Evolutionary conservation across 2,888 invertebrate species (phyloP).

Genomic region (Aspidapion aeneum): DNA sequence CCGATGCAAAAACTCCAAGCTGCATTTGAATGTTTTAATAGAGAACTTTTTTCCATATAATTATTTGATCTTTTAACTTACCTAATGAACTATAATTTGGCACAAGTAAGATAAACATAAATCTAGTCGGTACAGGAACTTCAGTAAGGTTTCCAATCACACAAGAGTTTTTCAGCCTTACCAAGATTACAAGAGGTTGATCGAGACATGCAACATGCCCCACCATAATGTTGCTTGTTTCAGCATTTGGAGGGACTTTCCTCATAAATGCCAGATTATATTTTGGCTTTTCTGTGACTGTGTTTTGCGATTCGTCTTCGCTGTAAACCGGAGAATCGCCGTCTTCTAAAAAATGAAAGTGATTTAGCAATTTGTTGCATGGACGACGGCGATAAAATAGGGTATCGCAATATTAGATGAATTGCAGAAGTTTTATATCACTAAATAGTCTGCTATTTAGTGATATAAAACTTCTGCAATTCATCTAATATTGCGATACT

Average conservation of each 20-base stretch:
- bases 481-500: too few species aligned
- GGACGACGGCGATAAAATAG: too few species aligned
- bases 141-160: conserved; percentile 94
- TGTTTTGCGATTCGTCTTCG: conserved; percentile 33
- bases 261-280: conserved; percentile 90
- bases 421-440: too few species aligned
- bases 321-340: neutral
- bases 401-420: too few species aligned
- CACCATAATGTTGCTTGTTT: conserved; percentile 95
- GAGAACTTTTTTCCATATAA: too few species aligned
- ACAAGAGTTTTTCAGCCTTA: conserved; percentile 81
- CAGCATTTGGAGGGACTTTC: conserved; percentile 94
- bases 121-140: conserved; percentile 92
- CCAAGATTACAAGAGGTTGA: conserved; percentile 89
- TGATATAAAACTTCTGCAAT: too few species aligned
- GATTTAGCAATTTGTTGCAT: conserved; percentile 7
- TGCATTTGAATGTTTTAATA: too few species aligned
- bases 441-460: too few species aligned
- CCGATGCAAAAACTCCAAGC: too few species aligned
- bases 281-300: conserved; percentile 66
- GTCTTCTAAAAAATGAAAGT: neutral
- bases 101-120: conserved; percentile 90
- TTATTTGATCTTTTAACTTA: too few species aligned
- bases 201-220: conserved; percentile 96
- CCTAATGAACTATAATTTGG: conserved; percentile 52